Percentiles rank a stretch among this genome's conserved stretches.
Evolutionary conservation across 2,888 invertebrate genomes (phyloP).

Genomic region (Mycalesis mineus): DNA sequence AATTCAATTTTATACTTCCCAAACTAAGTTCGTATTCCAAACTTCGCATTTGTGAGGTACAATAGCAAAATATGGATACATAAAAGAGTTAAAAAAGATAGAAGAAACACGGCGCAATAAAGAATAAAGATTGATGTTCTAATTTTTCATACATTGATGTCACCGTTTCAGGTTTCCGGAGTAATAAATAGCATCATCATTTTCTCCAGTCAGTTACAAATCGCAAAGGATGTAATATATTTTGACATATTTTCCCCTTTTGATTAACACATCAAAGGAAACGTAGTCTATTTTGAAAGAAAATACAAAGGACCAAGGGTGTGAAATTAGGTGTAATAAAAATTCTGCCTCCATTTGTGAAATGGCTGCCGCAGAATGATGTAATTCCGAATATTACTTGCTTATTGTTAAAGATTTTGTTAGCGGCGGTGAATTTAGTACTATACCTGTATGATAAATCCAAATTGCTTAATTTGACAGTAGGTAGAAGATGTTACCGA

Average conservation of each 20-base stretch:
- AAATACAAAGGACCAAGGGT: constrained; percentile 6
- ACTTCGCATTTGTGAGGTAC: no score
- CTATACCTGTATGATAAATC: no score
- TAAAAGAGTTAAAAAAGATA: background rate
- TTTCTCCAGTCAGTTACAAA: constrained; percentile 2
- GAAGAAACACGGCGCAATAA: background rate
- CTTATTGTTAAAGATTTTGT: constrained; percentile 17
- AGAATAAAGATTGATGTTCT: background rate
- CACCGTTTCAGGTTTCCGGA: background rate
- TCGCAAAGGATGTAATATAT: constrained; percentile 1
- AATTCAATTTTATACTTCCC: no score
- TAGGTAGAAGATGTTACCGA: no score
- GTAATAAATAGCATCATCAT: background rate
- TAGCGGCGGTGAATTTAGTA: background rate
- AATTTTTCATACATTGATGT: background rate
- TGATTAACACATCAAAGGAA: constrained; percentile 6
- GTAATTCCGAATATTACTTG: constrained; percentile 27
- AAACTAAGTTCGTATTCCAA: no score
- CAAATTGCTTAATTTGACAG: no score
- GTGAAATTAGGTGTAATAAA: constrained; percentile 22
- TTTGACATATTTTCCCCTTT: constrained; percentile 4
- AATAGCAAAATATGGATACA: no score
- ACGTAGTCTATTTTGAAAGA: background rate
- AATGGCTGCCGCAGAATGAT: constrained; percentile 24
- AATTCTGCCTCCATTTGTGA: constrained; percentile 21